Evolutionary conservation across 2,797 vertebrate species (phyloP), one percentile per base, ranked within the genome.

Genomic region (Triplophysa bombifrons): DNA sequence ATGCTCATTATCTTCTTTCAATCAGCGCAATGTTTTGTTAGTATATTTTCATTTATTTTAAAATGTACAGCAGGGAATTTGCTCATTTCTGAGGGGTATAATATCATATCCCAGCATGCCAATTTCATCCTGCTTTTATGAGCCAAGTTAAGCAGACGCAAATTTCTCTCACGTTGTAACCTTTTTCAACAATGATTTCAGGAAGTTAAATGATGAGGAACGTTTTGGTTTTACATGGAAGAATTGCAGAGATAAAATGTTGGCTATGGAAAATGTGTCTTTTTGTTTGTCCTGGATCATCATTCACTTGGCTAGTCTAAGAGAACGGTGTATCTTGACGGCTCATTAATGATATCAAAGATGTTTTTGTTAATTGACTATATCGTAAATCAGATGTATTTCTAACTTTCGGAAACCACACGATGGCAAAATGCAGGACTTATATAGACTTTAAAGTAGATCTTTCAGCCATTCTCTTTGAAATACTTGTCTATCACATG

Each of bases 41-140:
- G 34, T 19, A 20, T 65, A 70, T 70, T 78, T 34, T n/a, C 75
- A 77, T 70, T 70, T 13, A 77, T 69, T 16, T 9, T 70, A 51
- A 70, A 69, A 38, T 5, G 25, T 61, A 61, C 41, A 34, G 53
- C 14, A 16, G 41, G 53, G 12, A 48, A 58, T 69, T 60, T 34
- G 34, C 19, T 48, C 22, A 22, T 76, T 60, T 68, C 12, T 6
- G 55, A 68, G 17, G 55, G 22, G 34, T 27, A 48, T 25, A 30
- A 69, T 48, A 60, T 78, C 67, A 16, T 27, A 22, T 76, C 44
- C 19, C 27, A 70, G 75, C 66, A 70, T 61, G 44, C 44, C 27
- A 69, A 48, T 69, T 68, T 38, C 27, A 61, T 27, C 14, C 56
- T 61, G 66, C 8, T 64, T 64, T 64, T 19, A 64, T 65, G 17